Conservation (phyloP, 2,113 vertebrate genomes). For the Columbina picui region DNA sequence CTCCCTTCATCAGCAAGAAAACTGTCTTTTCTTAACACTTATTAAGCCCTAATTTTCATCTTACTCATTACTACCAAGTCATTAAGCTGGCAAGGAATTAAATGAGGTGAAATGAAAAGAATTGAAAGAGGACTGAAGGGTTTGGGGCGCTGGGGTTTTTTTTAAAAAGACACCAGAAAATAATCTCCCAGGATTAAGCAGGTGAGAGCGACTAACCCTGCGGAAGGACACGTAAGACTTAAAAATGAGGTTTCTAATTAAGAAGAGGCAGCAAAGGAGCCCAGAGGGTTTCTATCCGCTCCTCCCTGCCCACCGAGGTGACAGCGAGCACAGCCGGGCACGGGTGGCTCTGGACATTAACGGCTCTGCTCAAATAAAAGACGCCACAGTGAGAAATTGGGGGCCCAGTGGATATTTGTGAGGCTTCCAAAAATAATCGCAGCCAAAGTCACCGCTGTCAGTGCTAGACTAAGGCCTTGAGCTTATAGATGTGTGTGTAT, state of each 20-base stretch:
- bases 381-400: background rate
- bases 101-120: slow-evolving; percentile 41
- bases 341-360: rapidly evolving
- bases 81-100: slow-evolving; percentile 30
- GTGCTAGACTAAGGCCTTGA: background rate
- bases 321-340: background rate
- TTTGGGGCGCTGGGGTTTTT: background rate
- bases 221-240: background rate
- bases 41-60: slow-evolving; percentile 43
- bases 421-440: background rate
- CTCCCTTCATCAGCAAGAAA: slow-evolving; percentile 26
- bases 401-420: background rate
- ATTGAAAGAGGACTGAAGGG: background rate
- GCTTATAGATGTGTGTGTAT: background rate
- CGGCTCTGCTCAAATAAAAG: background rate
- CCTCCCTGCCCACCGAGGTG: background rate
- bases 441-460: background rate
- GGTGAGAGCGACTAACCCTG: background rate
- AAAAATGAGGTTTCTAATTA: background rate
- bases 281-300: rapidly evolving
- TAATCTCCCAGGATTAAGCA: slow-evolving; percentile 41
- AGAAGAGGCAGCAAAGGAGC: background rate
- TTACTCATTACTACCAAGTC: slow-evolving; percentile 32
- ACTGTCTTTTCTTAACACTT: background rate
- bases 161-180: background rate